phyloP scores from a whole-genome alignment of 2,888 invertebrate species.

The Eupithecia vulgata region DNA sequence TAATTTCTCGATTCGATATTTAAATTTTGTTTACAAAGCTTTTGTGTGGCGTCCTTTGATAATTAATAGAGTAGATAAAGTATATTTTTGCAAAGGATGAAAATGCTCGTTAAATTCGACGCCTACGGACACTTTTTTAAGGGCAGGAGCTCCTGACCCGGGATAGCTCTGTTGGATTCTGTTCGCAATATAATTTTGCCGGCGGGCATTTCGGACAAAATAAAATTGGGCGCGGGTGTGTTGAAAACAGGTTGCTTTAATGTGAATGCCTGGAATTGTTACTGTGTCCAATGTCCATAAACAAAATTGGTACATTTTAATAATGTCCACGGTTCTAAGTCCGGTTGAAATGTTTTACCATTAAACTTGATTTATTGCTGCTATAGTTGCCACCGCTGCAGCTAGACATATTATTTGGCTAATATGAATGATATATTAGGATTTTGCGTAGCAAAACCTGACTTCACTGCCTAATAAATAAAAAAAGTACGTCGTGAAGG shows the following conservation, averaged over 20 bases:
- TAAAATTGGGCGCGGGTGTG: slow-evolving; percentile 57
- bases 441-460: background rate
- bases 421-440: background rate
- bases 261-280: slow-evolving; percentile 42
- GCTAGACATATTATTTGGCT: background rate
- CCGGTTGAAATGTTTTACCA: background rate
- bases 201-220: slow-evolving; percentile 59
- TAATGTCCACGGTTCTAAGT: background rate
- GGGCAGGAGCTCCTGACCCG: slow-evolving; percentile 49
- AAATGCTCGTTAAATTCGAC: slow-evolving; percentile 51
- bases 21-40: slow-evolving; percentile 5
- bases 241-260: slow-evolving; percentile 46
- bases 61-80: slow-evolving; percentile 35
- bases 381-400: background rate
- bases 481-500: background rate
- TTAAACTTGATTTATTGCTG: background rate
- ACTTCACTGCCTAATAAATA: background rate
- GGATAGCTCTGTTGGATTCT: slow-evolving; percentile 57
- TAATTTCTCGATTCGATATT: background rate
- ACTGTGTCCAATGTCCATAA: background rate
- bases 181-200: slow-evolving; percentile 68
- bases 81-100: slow-evolving; percentile 46
- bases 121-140: slow-evolving; percentile 52
- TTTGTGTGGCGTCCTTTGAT: slow-evolving; percentile 5
- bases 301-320: background rate